Conservation (phyloP, 2,888 invertebrate species). For the Agrotis clavis region DNA sequence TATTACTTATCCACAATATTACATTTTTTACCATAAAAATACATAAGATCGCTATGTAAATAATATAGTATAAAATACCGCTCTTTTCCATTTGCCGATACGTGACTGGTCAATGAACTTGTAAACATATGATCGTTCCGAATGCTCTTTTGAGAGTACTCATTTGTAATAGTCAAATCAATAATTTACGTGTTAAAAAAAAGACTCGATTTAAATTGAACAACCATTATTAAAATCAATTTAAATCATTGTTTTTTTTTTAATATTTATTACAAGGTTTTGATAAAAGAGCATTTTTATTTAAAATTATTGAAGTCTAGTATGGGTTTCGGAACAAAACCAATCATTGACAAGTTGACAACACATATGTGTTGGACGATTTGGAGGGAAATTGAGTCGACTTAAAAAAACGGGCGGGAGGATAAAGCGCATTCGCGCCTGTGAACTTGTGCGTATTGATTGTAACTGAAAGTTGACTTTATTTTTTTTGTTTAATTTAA, state of each 20-base stretch:
- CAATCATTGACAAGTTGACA: not conserved
- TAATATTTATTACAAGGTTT: not conserved
- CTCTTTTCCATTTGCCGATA: conserved; percentile 56
- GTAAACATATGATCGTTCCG: conserved; percentile 54
- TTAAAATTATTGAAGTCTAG: fast-evolving
- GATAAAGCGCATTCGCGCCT: conserved; percentile 14
- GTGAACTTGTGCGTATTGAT: conserved; percentile 1
- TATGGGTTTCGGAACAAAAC: conserved; percentile 46
- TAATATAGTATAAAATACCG: conserved; percentile 51
- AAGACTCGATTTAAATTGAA: not conserved
- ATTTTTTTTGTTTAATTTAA: not conserved
- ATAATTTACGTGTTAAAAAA: not conserved
- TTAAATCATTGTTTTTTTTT: too few relatives aligned
- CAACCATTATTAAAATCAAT: too few relatives aligned
- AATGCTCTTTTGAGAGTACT: not conserved
- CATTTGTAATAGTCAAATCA: not conserved
- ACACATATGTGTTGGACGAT: conserved; percentile 41
- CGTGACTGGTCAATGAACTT: conserved; percentile 61
- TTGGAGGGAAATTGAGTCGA: conserved; percentile 53
- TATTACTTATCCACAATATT: too few relatives aligned
- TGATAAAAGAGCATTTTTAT: not conserved
- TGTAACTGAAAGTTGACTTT: conserved; percentile 6
- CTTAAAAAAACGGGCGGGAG: conserved; percentile 16
- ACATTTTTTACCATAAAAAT: too few relatives aligned
- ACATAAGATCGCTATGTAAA: too few relatives aligned